Conservation (phyloP, 2,888 invertebrate genomes). For the Lasioglossum calceatum region DNA sequence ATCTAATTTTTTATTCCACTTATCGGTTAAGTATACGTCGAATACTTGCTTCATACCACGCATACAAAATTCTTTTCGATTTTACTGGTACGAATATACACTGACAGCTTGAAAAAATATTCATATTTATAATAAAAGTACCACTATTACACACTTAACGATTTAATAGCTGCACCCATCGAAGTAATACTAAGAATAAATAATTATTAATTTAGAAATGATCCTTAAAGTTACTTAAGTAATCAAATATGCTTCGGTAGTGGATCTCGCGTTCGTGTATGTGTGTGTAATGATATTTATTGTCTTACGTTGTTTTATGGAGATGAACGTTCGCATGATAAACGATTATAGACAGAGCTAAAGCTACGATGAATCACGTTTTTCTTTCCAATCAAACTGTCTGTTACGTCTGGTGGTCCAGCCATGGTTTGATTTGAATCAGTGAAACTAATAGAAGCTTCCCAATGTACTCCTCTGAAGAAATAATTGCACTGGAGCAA, state of each 20-base stretch:
- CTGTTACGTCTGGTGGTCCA: too few relatives aligned
- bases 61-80: slow-evolving; percentile 13
- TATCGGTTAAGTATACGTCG: too few relatives aligned
- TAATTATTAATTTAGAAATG: slow-evolving; percentile 33
- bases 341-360: slow-evolving; percentile 27
- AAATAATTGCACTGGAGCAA: too few relatives aligned
- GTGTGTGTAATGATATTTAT: slow-evolving; percentile 36
- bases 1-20: neutral
- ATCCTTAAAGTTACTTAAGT: slow-evolving; percentile 31
- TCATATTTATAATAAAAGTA: slow-evolving; percentile 22
- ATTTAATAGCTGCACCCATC: slow-evolving; percentile 35
- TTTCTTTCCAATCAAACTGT: neutral
- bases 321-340: slow-evolving; percentile 17
- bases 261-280: neutral
- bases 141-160: slow-evolving; percentile 25
- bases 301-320: slow-evolving; percentile 48
- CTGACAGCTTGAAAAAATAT: slow-evolving; percentile 27
- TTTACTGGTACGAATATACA: slow-evolving; percentile 21
- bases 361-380: slow-evolving; percentile 9
- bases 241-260: slow-evolving; percentile 10
- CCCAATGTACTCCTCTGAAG: too few relatives aligned
- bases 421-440: too few relatives aligned
- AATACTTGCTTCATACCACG: neutral
- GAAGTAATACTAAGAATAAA: slow-evolving; percentile 48
- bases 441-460: too few relatives aligned